Base-by-base conservation (phyloP, 2,113 vertebrate genomes). In the Erythrocercus mccallii region DNA sequence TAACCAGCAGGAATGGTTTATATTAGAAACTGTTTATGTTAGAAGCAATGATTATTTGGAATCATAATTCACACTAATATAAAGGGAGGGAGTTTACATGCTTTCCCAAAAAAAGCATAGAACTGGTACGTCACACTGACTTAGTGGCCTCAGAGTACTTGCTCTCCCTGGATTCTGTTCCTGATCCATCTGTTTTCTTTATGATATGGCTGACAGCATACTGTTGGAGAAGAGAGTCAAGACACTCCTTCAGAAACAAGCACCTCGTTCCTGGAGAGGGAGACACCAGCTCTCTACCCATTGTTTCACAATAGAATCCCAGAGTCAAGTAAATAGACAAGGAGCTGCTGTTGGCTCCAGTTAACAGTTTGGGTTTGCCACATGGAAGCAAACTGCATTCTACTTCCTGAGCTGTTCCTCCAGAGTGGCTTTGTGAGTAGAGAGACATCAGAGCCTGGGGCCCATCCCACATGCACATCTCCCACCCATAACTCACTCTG, bases 1-100 rank as follows among this genome's bases (percentile, higher is more conserved):
- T 57, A 92, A 85, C 56, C n/a, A 92, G 72, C 57, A 47, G 33
- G 89, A 74, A 91, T 37, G 71, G 94, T 95, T 97, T 93, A 70
- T 62, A 81, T 81, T 84, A 96, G 57, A 92, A 94, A 81, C 72
- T 95, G 80, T 95, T 96, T 96, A 94, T 74, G 61, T 88, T 92
- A 80, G 54, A 85, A 90, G 76, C 37, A 81, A 37, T 42, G 65
- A 82, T 87, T 47, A 86, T 85, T 54, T 4, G 82, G 82, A 88
- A 57, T 48, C 69, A 93, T 95, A 88, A 93, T 64, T 95, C 74
- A 94, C 30, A 23, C 50, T 64, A 81, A 86, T 86, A 77, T 54
- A 87, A 81, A 64, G n/a, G 79, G 81, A 81, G 69, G 38, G 40
- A 84, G 73, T 40, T 70, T 56, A 64, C 45, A 81, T 86, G 58